Base-by-base conservation (phyloP, 2,888 invertebrate genomes). In the Oscheius sp. region DNA sequence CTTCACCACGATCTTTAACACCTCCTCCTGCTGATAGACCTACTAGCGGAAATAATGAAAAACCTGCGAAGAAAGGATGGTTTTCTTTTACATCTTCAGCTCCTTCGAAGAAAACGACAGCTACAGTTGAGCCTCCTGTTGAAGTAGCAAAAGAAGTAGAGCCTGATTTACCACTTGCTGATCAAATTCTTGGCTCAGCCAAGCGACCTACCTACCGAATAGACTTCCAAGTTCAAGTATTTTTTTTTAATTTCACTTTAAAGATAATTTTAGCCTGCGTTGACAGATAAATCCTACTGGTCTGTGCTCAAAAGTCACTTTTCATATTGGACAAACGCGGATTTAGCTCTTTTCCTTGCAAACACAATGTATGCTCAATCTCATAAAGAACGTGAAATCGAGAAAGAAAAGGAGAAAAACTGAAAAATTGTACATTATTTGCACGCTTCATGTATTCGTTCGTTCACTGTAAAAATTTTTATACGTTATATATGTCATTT, bases 251-350 rank as follows among this genome's bases (percentile, higher is more conserved):
- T 35, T 13, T 53, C 35, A 16, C 5, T 13, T 18, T 55, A 1
- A 18, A n/a, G 0, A 23, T 0, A 41, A 1, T 76, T 87, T 18
- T 84, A 87, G 78, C 86, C 87, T 9, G 81, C 84, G 2, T 73
- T 86, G 18, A 86, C 86, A 16, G 86, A 87, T 45, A 86, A 85
- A 59, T 80, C 81, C 53, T 87, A 88, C 76, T 88, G 85, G 83
- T 84, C 86, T 0, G 83, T 88, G 58, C 73, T 87, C 25, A 86
- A 85, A 66, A 76, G 79, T 2, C 87, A 87, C 56, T 87, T 87
- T 68, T 73, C 83, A 58, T 87, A 87, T 66, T 87, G 87, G 87
- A 83, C 84, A 7, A 85, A 85, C 75, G 76, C 75, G n/a, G 86
- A 84, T 69, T 63, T 84, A 16, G 79, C 82, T 12, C 72, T 79